Evolutionary conservation across 2,888 invertebrate species (phyloP), one percentile per base, ranked within the genome.

Genomic region (Phyllotreta cruciferae): DNA sequence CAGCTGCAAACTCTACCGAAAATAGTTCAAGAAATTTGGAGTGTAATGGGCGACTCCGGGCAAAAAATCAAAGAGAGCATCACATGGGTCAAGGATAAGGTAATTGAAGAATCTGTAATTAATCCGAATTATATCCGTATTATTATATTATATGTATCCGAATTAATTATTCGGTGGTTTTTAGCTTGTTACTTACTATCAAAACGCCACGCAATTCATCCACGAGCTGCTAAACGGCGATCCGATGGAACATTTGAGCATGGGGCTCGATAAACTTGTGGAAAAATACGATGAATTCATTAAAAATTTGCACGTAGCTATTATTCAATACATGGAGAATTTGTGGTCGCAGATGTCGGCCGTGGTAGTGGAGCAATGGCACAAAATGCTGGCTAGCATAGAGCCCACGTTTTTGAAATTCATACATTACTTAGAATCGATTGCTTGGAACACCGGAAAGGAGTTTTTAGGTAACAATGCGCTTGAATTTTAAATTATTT

Each of bases 41-140:
- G 91, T 4, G 88, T 91, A 71, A 91, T 93, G 91, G 93, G 93
- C 0, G 92, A 92, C 57, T 92, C 93, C 0, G 92, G 92, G 6
- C 85, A 89, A 69, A 91, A 91, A 0, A 86, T 93, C 13, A 88
- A 91, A 50, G 88, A 90, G 68, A 91, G 91, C 69, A 82, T 93
- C 7, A 81, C 88, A 0, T 92, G 89, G 87, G 85, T 92, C 0
- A 88, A 92, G 0, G 89, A 91, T 65, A 86, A 88, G 54, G 84
- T 85, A 81, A 75, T 75, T 69, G 9, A 7, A 37, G 35, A 1
- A 42, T 11, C 9, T 24, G 1, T 4, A 24, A 24, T 24, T 4
- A 24, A 24, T 24, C 4, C 24, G 24, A n/a, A n/a, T n/a, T n/a
- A n/a, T n/a, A n/a, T n/a, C n/a, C n/a, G n/a, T n/a, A n/a, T n/a